These are phyloP conservation scores for Microctonus brassicae DNA, from an alignment of 2,888 invertebrate genomes.

Conservation along the genomic window DNA sequence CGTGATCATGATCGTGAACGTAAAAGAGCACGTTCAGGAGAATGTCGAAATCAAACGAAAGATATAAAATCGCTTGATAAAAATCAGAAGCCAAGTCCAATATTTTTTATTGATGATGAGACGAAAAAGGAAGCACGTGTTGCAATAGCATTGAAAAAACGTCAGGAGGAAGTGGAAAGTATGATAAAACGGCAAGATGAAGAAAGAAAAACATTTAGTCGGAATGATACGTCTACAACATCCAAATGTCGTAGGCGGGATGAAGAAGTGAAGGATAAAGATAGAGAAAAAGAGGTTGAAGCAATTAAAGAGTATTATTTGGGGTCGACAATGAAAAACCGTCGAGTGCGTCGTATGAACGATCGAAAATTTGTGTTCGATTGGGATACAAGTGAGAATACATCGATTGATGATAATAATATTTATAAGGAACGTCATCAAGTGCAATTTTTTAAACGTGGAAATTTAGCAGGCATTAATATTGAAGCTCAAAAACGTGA, in stretches of 20 bases:
- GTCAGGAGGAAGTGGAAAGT: conserved; percentile 90
- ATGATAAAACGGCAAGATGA: conserved; percentile 81
- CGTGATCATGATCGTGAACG: conserved; percentile 65
- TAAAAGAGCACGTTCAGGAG: conserved; percentile 58
- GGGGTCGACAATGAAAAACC: conserved; percentile 92
- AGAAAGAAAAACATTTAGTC: conserved; percentile 68
- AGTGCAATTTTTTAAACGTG: conserved; percentile 97
- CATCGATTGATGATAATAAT: conserved; percentile 96
- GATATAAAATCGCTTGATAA: conserved; percentile 56
- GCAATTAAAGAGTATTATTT: conserved; percentile 96
- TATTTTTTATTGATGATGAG: conserved; percentile 55
- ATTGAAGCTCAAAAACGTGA: conserved; percentile 96
- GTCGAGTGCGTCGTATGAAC: conserved; percentile 92
- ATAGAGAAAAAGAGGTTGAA: conserved; percentile 92
- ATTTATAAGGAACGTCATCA: conserved; percentile 97
- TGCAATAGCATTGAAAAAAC: conserved; percentile 87
- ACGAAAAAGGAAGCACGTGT: conserved; percentile 80
- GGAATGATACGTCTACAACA: conserved; percentile 59
- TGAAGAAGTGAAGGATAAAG: conserved; percentile 80
- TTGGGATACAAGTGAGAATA: conserved; percentile 99
- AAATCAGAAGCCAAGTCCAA: conserved; percentile 66
- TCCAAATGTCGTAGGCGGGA: conserved; percentile 69
- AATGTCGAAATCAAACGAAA: conserved; percentile 58
- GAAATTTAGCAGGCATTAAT: conserved; percentile 98
- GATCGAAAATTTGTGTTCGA: conserved; percentile 99